Conservation (phyloP, 1,140 invertebrate species). For the Tachypleus tridentatus region DNA sequence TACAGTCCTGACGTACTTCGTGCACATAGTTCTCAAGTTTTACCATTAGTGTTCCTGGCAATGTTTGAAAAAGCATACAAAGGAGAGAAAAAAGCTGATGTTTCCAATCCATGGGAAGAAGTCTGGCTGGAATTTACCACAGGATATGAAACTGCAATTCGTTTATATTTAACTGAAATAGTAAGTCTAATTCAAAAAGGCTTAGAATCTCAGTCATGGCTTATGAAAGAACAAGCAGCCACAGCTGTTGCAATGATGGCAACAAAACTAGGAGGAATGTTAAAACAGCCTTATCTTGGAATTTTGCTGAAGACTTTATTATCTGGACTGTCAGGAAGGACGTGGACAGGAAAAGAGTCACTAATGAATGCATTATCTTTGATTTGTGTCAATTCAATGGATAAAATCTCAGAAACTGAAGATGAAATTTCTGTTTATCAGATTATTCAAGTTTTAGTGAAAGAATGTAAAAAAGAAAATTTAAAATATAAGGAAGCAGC, state of each 20-base stretch:
- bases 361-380: slow-evolving; percentile 58
- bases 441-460: slow-evolving; percentile 53
- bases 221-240: slow-evolving; percentile 70
- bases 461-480: slow-evolving; percentile 67
- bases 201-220: slow-evolving; percentile 70
- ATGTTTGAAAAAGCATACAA: slow-evolving; percentile 66
- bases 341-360: slow-evolving; percentile 75
- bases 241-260: slow-evolving; percentile 65
- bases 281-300: slow-evolving; percentile 50
- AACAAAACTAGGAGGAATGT: slow-evolving; percentile 50
- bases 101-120: slow-evolving; percentile 59
- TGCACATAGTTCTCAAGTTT: slow-evolving; percentile 57
- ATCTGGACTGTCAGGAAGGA: slow-evolving; percentile 62
- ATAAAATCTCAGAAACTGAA: slow-evolving; percentile 32
- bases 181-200: slow-evolving; percentile 52
- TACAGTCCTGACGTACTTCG: slow-evolving; percentile 71
- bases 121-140: slow-evolving; percentile 79
- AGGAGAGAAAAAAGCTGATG: slow-evolving; percentile 32
- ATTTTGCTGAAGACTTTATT: slow-evolving; percentile 52
- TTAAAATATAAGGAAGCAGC: slow-evolving; percentile 60
- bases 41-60: slow-evolving; percentile 75
- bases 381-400: slow-evolving; percentile 50
- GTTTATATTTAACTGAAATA: slow-evolving; percentile 60
- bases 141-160: slow-evolving; percentile 65
- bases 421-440: slow-evolving; percentile 24